A percentile compares a stretch with the other conserved stretches of the same genome.
Evolutionary conservation across 2,888 invertebrate species (phyloP).

Genomic region (Cerastis rubricosa): DNA sequence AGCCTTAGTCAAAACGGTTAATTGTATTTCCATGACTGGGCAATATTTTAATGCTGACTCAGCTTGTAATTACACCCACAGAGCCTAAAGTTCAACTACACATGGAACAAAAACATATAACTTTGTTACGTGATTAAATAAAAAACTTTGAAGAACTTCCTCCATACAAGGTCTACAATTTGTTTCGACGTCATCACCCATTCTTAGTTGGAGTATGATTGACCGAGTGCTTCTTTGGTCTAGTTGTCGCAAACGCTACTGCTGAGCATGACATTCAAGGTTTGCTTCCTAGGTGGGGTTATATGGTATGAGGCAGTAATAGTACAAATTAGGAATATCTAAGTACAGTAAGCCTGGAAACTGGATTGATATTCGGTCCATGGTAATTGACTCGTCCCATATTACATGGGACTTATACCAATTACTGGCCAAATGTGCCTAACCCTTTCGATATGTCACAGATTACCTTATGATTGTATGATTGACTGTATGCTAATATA

Average conservation of each 20-base stretch:
- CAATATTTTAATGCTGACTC: slow-evolving; percentile 9
- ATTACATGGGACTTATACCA: background rate
- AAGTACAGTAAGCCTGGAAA: background rate
- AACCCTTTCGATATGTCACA: background rate
- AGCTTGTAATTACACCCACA: background rate
- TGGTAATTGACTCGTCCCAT: background rate
- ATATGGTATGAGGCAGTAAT: background rate
- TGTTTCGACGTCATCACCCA: background rate
- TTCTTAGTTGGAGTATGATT: slow-evolving; percentile 2
- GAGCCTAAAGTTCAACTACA: background rate
- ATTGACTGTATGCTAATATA: background rate
- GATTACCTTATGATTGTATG: background rate
- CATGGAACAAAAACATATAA: background rate
- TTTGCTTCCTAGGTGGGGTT: background rate
- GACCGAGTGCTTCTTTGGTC: background rate
- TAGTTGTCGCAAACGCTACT: background rate
- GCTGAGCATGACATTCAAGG: background rate
- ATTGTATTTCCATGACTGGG: slow-evolving; percentile 4
- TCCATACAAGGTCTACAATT: background rate
- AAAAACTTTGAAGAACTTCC: background rate
- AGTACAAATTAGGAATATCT: background rate
- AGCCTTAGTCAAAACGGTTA: background rate
- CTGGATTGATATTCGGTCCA: background rate
- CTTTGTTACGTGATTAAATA: background rate
- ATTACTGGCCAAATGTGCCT: background rate